Base-by-base conservation (phyloP, 2,888 invertebrate species). In the Dryomyza anilis region DNA sequence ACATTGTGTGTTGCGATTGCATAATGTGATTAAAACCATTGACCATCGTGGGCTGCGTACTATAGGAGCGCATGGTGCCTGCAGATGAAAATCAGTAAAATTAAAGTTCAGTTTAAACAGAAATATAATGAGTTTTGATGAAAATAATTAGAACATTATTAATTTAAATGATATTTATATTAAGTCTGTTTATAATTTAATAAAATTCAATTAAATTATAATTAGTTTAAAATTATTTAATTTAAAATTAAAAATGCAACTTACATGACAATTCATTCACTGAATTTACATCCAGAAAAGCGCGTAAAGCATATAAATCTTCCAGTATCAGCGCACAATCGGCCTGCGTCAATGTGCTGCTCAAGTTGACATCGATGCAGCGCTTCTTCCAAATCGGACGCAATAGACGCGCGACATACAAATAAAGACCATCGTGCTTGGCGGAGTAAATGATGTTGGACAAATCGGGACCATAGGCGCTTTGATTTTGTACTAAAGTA, bases 351-450 rank as follows among this genome's bases (percentile, higher is more conserved):
- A 94, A 86, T 29, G 86, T 87, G 74, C 91, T 91, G 27, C 87
- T 86, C 76, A 92, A 84, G 88, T 92, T 75, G 65, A 86, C 87
- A 50, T 89, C 87, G 21, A 93, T 89, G 74, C 92, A 92, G 79
- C 89, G 88, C 70, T 89, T 84, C 73, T 89, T 91, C 98, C 98
- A 98, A 69, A 98, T 87, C 0, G 95, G 93, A 30, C 94, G 86
- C 19, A 99, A 84, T 72, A 98, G 91, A 72, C 98, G 87, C 23
- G 93, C 90, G 14, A 97, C 89, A 78, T 95, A 96, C 46, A 96
- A 87, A 83, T 96, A 98, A 8, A 98, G 86, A 0, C 96, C 96
- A 78, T 96, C 94, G 80, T 98, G 98, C 79, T 95, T 95, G 0
- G 94, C 89, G 0, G 94, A 94, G 80, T 86, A 86, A 46, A 84